Conservation (phyloP, 2,797 vertebrate species). For the Cryptoblepharus egeriae region DNA sequence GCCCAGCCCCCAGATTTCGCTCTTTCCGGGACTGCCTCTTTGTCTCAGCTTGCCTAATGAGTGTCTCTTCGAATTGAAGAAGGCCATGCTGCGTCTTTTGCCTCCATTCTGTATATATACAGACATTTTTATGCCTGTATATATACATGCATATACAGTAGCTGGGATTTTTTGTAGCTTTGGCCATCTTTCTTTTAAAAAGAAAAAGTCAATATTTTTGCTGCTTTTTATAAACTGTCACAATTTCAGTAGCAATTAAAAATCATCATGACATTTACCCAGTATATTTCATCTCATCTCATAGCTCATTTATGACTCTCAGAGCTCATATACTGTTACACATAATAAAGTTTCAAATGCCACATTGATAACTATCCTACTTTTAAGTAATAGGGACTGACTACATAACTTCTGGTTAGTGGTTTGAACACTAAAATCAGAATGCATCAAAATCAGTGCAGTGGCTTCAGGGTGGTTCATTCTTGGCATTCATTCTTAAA, state of each 20-base stretch:
- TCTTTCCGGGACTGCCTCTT: too few species aligned
- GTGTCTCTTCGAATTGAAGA: too few species aligned
- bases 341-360: background rate
- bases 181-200: conserved; percentile 18
- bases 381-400: fast-evolving
- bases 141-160: too few species aligned
- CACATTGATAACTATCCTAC: background rate
- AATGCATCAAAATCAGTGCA: fast-evolving
- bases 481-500: too few species aligned
- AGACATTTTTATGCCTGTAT: too few species aligned
- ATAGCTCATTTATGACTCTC: conserved; percentile 40
- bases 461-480: too few species aligned
- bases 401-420: fast-evolving
- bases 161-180: conserved; percentile 51
- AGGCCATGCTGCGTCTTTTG: too few species aligned
- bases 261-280: conserved; percentile 19
- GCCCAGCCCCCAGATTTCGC: too few species aligned
- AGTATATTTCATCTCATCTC: conserved; percentile 13
- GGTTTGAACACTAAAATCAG: background rate
- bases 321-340: conserved; percentile 22
- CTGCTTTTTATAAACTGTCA: conserved; percentile 24
- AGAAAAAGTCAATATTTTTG: conserved; percentile 28
- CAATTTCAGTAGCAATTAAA: conserved; percentile 47
- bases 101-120: too few species aligned
- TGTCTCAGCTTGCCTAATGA: too few species aligned